phyloP scores from a whole-genome alignment of 2,888 invertebrate genomes.

The Acrobasis repandana region DNA sequence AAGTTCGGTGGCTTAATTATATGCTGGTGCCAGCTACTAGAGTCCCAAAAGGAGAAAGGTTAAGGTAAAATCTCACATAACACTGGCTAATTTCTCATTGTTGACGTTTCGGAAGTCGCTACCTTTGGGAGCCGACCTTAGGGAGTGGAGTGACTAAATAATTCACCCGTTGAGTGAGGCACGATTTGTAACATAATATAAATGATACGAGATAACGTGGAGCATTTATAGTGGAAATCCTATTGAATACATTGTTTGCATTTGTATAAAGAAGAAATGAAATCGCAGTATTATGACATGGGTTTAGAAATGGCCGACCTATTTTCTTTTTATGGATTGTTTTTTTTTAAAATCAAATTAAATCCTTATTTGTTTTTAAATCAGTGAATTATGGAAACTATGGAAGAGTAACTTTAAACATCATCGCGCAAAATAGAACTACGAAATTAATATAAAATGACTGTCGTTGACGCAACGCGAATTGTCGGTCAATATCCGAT shows the following conservation, averaged over 20 bases:
- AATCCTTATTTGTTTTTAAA: too few species aligned
- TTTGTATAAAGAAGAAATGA: constrained; percentile 53
- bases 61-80: not conserved
- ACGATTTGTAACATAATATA: constrained; percentile 52
- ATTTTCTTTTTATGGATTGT: constrained; percentile 4
- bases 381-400: too few species aligned
- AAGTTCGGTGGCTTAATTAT: too few species aligned
- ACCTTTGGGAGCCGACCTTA: constrained; percentile 17
- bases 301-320: not conserved
- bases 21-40: too few species aligned
- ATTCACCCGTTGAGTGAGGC: constrained; percentile 80
- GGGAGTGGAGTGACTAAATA: constrained; percentile 35
- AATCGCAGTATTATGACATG: constrained; percentile 27
- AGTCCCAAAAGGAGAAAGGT: too few species aligned
- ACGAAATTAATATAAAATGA: too few species aligned
- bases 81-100: not conserved
- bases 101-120: not conserved
- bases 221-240: constrained; percentile 67
- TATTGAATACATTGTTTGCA: constrained; percentile 58
- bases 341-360: too few species aligned
- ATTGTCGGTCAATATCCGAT: too few species aligned
- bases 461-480: too few species aligned
- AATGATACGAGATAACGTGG: constrained; percentile 51
- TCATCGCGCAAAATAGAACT: too few species aligned
- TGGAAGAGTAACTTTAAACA: too few species aligned